Percentiles rank a stretch among this genome's conserved stretches.
Conservation (phyloP, 2,888 invertebrate genomes). For the Camptogramma bilineatum region DNA sequence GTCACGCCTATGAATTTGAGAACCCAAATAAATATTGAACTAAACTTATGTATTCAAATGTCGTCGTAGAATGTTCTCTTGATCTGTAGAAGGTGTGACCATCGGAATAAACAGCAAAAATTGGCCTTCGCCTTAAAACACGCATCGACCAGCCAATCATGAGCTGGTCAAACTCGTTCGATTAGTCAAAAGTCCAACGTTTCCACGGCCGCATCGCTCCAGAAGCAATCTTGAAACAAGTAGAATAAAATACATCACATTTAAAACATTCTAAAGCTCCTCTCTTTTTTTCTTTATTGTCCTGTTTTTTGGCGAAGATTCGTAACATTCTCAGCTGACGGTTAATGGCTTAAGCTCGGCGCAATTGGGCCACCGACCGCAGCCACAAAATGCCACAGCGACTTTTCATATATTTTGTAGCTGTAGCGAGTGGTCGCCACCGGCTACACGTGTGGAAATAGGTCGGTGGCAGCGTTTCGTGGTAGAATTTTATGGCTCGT, state of each 20-base stretch:
- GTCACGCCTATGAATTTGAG: slow-evolving; percentile 13
- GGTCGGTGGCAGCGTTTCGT: too few species aligned
- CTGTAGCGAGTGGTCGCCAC: too few species aligned
- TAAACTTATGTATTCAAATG: slow-evolving; percentile 10
- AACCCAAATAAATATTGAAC: neutral
- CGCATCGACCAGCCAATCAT: slow-evolving; percentile 29
- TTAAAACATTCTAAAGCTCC: neutral
- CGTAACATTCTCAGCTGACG: neutral
- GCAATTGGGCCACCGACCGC: too few species aligned
- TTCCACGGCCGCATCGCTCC: slow-evolving; percentile 39
- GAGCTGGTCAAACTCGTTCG: slow-evolving; percentile 52
- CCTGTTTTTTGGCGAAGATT: neutral
- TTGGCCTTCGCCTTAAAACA: slow-evolving; percentile 44
- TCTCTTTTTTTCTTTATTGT: neutral
- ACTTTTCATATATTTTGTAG: too few species aligned
- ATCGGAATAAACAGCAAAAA: slow-evolving; percentile 32
- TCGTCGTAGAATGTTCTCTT: slow-evolving; percentile 23
- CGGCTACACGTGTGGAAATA: too few species aligned
- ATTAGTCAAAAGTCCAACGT: slow-evolving; percentile 52
- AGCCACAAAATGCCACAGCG: too few species aligned
- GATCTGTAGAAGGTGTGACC: slow-evolving; percentile 24
- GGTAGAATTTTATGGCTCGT: too few species aligned
- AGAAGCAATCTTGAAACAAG: slow-evolving; percentile 37
- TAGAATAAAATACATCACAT: slow-evolving; percentile 23
- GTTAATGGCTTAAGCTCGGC: neutral